Evolutionary conservation across 1,140 invertebrate species (phyloP).

Genomic region (Lithobius niger): DNA sequence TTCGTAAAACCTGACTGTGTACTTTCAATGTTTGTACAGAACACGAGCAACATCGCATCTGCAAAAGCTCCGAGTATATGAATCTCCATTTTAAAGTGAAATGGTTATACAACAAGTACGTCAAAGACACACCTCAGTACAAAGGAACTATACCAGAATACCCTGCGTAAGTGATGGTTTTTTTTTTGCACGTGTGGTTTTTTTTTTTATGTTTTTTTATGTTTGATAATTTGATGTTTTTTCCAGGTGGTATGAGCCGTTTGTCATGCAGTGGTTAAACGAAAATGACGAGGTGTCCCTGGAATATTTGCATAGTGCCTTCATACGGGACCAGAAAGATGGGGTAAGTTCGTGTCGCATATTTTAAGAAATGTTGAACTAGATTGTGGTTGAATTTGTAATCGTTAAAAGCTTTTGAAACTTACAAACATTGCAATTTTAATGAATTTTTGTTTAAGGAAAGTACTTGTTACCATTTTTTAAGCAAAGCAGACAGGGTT

Average conservation of each 20-base stretch:
- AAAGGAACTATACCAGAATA: conserved; percentile 89
- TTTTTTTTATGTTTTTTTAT: background rate
- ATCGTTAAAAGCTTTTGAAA: too few species aligned
- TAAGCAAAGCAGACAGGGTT: too few species aligned
- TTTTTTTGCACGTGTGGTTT: background rate
- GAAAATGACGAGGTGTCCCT: conserved; percentile 99
- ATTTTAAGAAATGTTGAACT: too few species aligned
- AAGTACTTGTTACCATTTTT: too few species aligned
- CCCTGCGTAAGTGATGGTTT: conserved; percentile 51
- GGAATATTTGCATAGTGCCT: conserved; percentile 97
- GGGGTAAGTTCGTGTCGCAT: conserved; percentile 74
- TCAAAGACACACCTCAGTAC: conserved; percentile 94
- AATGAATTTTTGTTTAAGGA: too few species aligned
- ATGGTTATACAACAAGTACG: conserved; percentile 97
- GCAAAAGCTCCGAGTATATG: conserved; percentile 98
- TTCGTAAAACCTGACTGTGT: background rate
- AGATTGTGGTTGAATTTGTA: too few species aligned
- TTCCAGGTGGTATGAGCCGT: conserved; percentile 91
- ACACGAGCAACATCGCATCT: conserved; percentile 86
- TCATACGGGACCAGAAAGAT: conserved; percentile 96
- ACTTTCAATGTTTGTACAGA: conserved; percentile 40
- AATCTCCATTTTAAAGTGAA: conserved; percentile 99
- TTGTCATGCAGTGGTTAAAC: conserved; percentile 99
- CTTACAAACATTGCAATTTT: too few species aligned
- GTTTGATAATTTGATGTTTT: conserved; percentile 2